Evolutionary conservation across 2,888 invertebrate species (phyloP), one percentile per base, ranked within the genome.

Genomic region (Protophormia terraenovae): DNA sequence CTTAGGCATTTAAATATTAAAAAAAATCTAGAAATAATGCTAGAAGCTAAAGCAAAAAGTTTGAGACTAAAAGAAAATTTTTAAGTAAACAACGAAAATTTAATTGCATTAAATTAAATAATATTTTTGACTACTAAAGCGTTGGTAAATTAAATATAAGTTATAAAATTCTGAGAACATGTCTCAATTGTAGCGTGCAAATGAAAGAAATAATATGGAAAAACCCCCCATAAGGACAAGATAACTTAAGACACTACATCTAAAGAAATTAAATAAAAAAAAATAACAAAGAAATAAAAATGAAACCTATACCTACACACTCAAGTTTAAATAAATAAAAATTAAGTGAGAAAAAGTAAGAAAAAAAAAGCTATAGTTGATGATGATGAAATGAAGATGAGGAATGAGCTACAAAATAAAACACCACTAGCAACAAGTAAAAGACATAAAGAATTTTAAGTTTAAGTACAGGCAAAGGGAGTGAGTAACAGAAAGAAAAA

Each of bases 361-460:
- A 45, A 29, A 47, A 45, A 78, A 53, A 77, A 38, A 7, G 55
- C 45, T 55, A 32, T 58, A 50, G 50, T 77, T 64, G 55, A 27
- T 75, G 64, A 77, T 75, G 58, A 82, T 60, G 75, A 86, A 60
- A 83, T 71, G 72, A 73, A 82, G 60, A 75, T 66, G 79, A 83
- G 82, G 76, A 27, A 81, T 50, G 71, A 66, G 64, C 67, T 58
- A 50, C 72, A 66, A 58, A 83, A 69, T 27, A 53, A 73, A 83
- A 86, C 81, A 86, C 77, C 80, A 78, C 67, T 78, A 35, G 53
- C 71, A 83, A 83, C 84, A 88, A 85, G 87, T 86, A 81, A 78
- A 87, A 86, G 76, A 87, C 83, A 66, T 60, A 67, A 86, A 87
- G 84, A 78, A 80, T 58, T 38, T 60, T 64, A 69, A 78, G 27